Conservation (phyloP, 1,140 invertebrate genomes). For the Heliconius congener region DNA sequence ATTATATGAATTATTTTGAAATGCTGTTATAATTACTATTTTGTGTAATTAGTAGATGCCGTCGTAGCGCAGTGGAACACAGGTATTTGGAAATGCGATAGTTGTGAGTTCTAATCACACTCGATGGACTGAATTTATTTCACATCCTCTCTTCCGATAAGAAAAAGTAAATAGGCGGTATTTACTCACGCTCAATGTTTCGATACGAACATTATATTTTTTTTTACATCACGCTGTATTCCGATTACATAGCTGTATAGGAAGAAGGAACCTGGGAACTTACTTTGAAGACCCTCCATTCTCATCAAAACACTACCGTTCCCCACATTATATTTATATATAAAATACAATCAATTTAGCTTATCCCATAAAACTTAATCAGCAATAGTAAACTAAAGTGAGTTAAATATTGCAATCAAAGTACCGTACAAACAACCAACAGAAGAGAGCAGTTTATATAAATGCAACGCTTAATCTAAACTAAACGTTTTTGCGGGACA, state of each 20-base stretch:
- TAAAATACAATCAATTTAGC: not conserved
- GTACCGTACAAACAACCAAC: constrained; percentile 8
- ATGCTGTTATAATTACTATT: too few species aligned
- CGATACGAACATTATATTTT: too few species aligned
- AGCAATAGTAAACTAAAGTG: not conserved
- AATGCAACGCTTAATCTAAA: constrained; percentile 13
- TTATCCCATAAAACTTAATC: not conserved
- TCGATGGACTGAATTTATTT: too few species aligned
- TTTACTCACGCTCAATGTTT: too few species aligned
- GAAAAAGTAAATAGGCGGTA: too few species aligned
- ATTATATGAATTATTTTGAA: too few species aligned
- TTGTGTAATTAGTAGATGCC: too few species aligned
- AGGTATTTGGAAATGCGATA: too few species aligned
- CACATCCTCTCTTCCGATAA: too few species aligned
- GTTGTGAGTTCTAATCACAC: too few species aligned
- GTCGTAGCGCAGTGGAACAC: too few species aligned
- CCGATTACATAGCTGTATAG: too few species aligned
- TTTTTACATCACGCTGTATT: not conserved
- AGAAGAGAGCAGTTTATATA: constrained; percentile 25
- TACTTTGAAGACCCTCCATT: not conserved
- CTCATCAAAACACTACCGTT: not conserved
- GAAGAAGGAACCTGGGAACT: not conserved
- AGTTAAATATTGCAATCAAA: constrained; percentile 9
- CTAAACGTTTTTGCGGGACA: constrained; percentile 28
- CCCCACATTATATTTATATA: not conserved